Evolutionary conservation across 2,113 vertebrate species (phyloP).

Genomic region (Charadrius vociferus): DNA sequence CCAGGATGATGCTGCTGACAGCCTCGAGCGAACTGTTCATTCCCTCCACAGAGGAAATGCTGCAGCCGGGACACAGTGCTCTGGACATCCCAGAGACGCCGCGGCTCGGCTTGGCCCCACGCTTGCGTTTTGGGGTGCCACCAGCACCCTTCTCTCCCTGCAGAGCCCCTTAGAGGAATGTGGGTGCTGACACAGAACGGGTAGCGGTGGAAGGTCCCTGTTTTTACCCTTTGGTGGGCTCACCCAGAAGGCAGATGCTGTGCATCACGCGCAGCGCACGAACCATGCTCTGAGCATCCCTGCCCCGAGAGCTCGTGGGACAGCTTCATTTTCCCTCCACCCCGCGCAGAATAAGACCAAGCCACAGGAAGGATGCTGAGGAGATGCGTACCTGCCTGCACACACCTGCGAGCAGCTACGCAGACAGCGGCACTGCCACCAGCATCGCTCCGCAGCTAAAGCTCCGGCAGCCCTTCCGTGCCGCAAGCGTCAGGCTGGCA

Average conservation of each 20-base stretch:
- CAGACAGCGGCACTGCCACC: not conserved
- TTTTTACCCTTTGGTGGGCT: not conserved
- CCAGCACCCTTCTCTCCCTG: not conserved
- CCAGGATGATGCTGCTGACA: not conserved
- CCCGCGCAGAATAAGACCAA: not conserved
- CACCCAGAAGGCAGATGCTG: not conserved
- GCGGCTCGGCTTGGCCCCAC: not conserved
- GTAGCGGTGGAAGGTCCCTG: not conserved
- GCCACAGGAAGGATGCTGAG: not conserved
- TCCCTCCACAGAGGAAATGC: not conserved
- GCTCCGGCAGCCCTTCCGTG: not conserved
- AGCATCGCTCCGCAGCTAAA: not conserved
- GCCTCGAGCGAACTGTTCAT: not conserved
- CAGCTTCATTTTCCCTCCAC: not conserved
- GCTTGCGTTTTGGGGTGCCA: not conserved
- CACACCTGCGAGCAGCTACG: not conserved
- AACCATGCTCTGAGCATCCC: not conserved
- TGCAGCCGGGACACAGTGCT: not conserved
- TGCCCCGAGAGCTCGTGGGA: rapidly evolving
- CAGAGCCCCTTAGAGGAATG: not conserved
- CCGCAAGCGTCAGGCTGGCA: rapidly evolving
- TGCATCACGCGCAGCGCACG: rapidly evolving
- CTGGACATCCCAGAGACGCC: no score
- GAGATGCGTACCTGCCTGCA: rapidly evolving
- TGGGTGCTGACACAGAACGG: not conserved